Evolutionary conservation across 2,888 invertebrate genomes (phyloP).

Genomic region (Phrixothrix hirtus): DNA sequence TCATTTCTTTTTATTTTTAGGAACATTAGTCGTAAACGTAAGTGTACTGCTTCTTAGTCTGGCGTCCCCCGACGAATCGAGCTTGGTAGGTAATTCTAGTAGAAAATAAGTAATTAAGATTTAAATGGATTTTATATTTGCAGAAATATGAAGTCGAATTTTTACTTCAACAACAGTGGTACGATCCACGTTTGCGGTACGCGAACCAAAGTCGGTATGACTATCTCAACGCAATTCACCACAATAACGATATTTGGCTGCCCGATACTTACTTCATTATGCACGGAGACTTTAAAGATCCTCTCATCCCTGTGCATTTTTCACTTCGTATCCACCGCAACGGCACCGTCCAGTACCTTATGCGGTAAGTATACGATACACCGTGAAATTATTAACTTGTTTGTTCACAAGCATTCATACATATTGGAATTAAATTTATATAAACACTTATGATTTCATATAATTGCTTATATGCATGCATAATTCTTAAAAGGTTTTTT

Average conservation of each 20-base stretch:
- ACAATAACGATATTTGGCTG: constrained; percentile 90
- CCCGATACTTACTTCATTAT: constrained; percentile 96
- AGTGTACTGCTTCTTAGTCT: constrained; percentile 91
- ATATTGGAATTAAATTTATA: too few relatives aligned
- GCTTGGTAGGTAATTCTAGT: constrained; percentile 81
- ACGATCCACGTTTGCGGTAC: constrained; percentile 85
- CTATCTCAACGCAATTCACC: constrained; percentile 90
- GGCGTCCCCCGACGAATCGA: constrained; percentile 94
- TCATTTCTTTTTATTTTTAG: constrained; percentile 73
- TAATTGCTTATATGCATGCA: too few relatives aligned
- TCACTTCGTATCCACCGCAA: constrained; percentile 90
- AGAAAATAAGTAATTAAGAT: too few relatives aligned
- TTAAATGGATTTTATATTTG: constrained; percentile 49
- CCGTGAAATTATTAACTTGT: too few relatives aligned
- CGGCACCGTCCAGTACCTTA: constrained; percentile 91
- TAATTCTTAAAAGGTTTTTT: too few relatives aligned
- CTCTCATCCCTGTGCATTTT: constrained; percentile 90
- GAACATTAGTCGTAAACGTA: constrained; percentile 90
- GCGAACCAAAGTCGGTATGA: constrained; percentile 86
- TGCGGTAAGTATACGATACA: constrained; percentile 70
- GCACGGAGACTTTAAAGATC: constrained; percentile 95
- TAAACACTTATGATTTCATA: too few relatives aligned
- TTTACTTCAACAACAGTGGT: constrained; percentile 91
- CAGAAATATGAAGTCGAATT: constrained; percentile 98
- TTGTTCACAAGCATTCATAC: too few relatives aligned